Base-by-base conservation (phyloP, 2,797 vertebrate genomes). In the Helicolenus hilgendorfi region DNA sequence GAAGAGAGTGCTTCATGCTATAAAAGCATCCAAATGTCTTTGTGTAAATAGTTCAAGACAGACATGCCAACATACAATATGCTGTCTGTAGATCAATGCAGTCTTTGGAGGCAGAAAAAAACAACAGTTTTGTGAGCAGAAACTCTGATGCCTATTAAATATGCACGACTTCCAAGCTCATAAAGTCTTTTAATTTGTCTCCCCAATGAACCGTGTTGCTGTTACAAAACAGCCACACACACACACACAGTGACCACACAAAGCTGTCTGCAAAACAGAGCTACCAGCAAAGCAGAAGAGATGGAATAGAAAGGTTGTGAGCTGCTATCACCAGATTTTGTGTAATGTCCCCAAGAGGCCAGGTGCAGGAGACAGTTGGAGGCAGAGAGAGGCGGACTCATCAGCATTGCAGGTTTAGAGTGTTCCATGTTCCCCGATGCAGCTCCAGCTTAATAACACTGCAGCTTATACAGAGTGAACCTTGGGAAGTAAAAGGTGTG, bases 131-230 rank as follows among this genome's bases (percentile, higher is more conserved):
- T 64, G 29, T 67, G 62, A 68, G 60, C 59, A 75, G 77, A 88
- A 86, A 33, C 62, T 55, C 22, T 68, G 33, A 77, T 78, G 35
- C 26, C 78, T 73, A 58, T 87, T 70, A 81, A 85, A 84, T 79
- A 35, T 38, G 41, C n/a, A n/a, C 33, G 13, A 31, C 69, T 35
- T 76, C 63, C 36, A 27, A 41, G 31, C 72, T 83, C 58, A 84
- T 75, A 45, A 38, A 63, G 31, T 33, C 15, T 79, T 84, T 90
- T 79, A 20, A 84, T 84, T 84, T 73, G 76, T 71, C 76, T 82
- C 77, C 27, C 38, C 75, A 82, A 72, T 84, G n/a, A 81, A 81
- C 62, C 4, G 4, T 11, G 15, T 38, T 86, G 63, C 60, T 31
- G 49, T 80, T 56, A 27, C 53, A 79, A 24, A 80, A 38, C 69